Base-by-base conservation (phyloP, 1,140 invertebrate genomes). In the Dinoponera quadriceps region DNA sequence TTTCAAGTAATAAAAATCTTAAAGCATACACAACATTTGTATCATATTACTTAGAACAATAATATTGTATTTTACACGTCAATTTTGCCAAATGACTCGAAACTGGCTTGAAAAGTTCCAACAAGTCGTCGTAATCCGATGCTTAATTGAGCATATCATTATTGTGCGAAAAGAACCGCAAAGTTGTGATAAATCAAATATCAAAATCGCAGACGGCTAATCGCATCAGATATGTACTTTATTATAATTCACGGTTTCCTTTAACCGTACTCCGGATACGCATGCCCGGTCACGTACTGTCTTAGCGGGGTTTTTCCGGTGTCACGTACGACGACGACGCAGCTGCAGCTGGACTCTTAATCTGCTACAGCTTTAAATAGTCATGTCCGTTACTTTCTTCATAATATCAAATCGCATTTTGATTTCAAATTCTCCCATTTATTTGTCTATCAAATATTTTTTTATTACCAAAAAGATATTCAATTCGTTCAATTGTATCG, bases 241-340 rank as follows among this genome's bases (percentile, higher is more conserved):
- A 85, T 90, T 87, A 88, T 89, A 91, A 90, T 92, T 90, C 92
- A 91, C 92, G 90, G 91, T 92, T 93, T 93, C 92, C 92, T 91
- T 87, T 84, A 78, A 88, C 72, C 84, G 82, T 90, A 92, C 88
- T 89, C 90, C 90, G 89, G 91, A 93, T 91, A 84, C 85, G 90
- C 84, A 92, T 93, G 93, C 92, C 84, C 54, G 89, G 88, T 94
- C 93, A 94, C 93, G 92, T 94, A 85, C 90, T 73, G 88, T 90
- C 90, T 91, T 91, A 84, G 83, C 84, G 90, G 63, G 84, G 87
- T 71, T 85, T 90, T 87, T 81, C 86, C 85, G 85, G 88, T 88
- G 89, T 91, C 92, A 93, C 92, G 91, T 89, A 90, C 75, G 60
- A 48, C 75, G 60, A 48, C 57, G 83, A 87, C 84, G 33, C 65